Conservation (phyloP, 2,113 vertebrate genomes). For the Galbula dea region DNA sequence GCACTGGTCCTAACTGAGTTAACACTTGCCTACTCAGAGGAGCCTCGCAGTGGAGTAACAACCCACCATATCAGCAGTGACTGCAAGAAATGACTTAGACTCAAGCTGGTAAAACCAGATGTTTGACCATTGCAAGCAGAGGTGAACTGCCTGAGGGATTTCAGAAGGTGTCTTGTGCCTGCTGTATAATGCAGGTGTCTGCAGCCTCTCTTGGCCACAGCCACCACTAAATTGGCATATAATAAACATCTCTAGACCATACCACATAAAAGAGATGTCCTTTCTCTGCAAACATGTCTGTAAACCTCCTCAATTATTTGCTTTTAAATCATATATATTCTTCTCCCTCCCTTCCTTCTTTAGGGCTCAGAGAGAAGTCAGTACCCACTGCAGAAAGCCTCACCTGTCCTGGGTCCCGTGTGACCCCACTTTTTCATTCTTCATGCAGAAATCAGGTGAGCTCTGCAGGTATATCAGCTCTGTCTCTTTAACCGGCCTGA, state of each 20-base stretch:
- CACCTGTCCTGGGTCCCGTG: constrained; percentile 96
- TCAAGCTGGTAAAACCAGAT: too few species aligned
- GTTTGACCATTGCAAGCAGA: not conserved
- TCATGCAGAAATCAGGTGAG: constrained; percentile 92
- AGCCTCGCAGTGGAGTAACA: not conserved
- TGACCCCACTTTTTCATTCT: constrained; percentile 92
- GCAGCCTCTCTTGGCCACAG: not conserved
- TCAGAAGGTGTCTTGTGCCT: not conserved
- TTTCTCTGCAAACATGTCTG: too few species aligned
- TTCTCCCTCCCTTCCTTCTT: not conserved
- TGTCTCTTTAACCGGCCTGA: constrained; percentile 91
- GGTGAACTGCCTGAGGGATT: not conserved
- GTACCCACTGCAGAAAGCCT: not conserved
- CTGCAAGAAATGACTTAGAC: not conserved
- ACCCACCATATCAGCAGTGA: not conserved
- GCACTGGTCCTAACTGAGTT: not conserved
- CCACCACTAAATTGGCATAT: not conserved
- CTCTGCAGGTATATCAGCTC: constrained; percentile 98
- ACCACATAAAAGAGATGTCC: not conserved
- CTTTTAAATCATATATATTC: not conserved
- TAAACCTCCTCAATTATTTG: not conserved
- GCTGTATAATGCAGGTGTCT: not conserved
- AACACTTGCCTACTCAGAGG: not conserved
- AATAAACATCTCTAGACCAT: not conserved
- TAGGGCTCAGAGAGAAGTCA: not conserved